Conservation (phyloP, 1,140 invertebrate genomes). For the Lysiphlebus fabarum region DNA sequence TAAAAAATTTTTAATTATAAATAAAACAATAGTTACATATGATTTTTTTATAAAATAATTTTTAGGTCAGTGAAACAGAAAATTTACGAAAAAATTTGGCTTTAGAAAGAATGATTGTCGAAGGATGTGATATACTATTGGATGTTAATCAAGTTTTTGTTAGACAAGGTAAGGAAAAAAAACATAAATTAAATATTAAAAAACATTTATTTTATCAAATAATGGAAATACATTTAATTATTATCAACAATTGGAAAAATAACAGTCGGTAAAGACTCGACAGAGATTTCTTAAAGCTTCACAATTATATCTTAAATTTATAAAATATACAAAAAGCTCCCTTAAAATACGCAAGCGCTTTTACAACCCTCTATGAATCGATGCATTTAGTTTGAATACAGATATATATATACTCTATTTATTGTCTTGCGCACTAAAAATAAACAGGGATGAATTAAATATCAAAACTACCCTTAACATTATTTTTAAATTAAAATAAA, state of each 20-base stretch:
- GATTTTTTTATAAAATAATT: constrained; percentile 19
- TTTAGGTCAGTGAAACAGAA: constrained; percentile 88
- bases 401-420: too few species aligned
- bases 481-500: too few species aligned
- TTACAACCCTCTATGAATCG: constrained; percentile 11
- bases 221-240: not conserved
- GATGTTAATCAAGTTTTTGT: constrained; percentile 93
- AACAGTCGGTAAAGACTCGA: constrained; percentile 12
- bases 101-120: constrained; percentile 91
- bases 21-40: not conserved
- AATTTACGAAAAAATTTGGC: constrained; percentile 90
- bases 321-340: not conserved
- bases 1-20: not conserved
- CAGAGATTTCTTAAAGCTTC: not conserved
- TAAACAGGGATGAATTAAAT: too few species aligned
- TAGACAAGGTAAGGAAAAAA: constrained; percentile 65
- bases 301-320: not conserved
- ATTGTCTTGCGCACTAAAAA: too few species aligned
- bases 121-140: constrained; percentile 90
- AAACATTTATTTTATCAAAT: not conserved
- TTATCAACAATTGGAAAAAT: constrained; percentile 23
- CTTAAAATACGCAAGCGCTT: constrained; percentile 16
- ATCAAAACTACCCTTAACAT: too few species aligned
- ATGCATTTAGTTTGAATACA: constrained; percentile 4
- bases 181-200: not conserved